phyloP scores from a whole-genome alignment of 1,140 invertebrate genomes.

The Diorhabda sublineata region DNA sequence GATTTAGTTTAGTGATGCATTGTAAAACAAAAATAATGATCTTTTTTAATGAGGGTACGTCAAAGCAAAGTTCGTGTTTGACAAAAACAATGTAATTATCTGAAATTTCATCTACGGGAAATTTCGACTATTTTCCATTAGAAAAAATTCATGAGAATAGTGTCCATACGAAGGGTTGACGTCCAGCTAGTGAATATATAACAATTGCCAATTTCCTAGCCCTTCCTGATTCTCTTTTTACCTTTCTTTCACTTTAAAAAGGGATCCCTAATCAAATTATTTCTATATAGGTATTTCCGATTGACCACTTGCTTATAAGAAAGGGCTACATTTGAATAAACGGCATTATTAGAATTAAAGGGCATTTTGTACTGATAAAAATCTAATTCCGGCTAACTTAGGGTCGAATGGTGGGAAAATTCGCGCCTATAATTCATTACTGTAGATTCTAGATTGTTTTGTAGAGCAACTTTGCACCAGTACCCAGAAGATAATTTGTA shows the following conservation, averaged over 20 bases:
- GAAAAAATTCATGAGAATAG: background rate
- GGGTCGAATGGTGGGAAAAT: background rate
- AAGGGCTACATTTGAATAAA: conserved; percentile 8
- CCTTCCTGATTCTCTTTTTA: conserved; percentile 8
- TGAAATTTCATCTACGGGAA: too few relatives aligned
- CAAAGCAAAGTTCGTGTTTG: too few relatives aligned
- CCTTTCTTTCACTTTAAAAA: background rate
- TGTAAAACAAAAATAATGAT: too few relatives aligned
- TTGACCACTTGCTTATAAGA: conserved; percentile 13
- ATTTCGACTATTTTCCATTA: too few relatives aligned
- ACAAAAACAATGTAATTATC: too few relatives aligned
- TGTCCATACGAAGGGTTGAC: conserved; percentile 1
- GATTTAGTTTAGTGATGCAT: too few relatives aligned
- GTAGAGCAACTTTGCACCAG: too few relatives aligned
- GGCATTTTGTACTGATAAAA: conserved; percentile 14
- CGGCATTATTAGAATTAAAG: conserved; percentile 1
- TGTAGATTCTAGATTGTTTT: background rate
- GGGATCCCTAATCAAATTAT: conserved; percentile 15
- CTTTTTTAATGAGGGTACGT: too few relatives aligned
- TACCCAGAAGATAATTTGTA: too few relatives aligned
- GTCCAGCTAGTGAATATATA: conserved; percentile 9
- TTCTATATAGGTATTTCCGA: conserved; percentile 13
- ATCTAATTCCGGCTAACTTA: conserved; percentile 4
- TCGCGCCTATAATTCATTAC: background rate
- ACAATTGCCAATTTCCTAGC: conserved; percentile 16